phyloP scores from a whole-genome alignment of 2,113 vertebrate species.

The Corythornis madagascariensis region DNA sequence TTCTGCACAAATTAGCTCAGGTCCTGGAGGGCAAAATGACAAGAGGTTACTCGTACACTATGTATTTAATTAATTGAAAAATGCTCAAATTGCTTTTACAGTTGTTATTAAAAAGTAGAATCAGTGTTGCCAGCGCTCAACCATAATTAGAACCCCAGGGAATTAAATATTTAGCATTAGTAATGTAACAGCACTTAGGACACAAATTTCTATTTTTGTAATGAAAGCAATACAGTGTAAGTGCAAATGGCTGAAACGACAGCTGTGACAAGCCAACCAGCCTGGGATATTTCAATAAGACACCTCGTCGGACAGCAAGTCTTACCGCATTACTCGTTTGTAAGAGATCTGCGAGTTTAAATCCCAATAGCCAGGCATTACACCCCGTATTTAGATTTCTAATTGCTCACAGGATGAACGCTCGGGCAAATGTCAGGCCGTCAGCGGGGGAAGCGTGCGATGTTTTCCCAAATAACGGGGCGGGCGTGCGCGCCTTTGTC shows the following conservation, averaged over 20 bases:
- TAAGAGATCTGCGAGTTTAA: slow-evolving; percentile 92
- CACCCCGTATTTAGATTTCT: slow-evolving; percentile 96
- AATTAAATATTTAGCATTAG: slow-evolving; percentile 99
- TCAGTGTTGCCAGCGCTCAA: slow-evolving; percentile 96
- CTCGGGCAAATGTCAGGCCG: slow-evolving; percentile 71
- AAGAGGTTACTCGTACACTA: slow-evolving; percentile 98
- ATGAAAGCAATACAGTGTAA: slow-evolving; percentile 93
- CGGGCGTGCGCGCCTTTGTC: slow-evolving; percentile 64
- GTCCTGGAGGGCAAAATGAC: slow-evolving; percentile 99
- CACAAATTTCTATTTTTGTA: slow-evolving; percentile 99
- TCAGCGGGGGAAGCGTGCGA: slow-evolving; percentile 33
- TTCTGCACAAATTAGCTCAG: slow-evolving; percentile 97
- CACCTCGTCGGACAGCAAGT: slow-evolving; percentile 90
- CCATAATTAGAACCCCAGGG: slow-evolving; percentile 99
- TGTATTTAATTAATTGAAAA: slow-evolving; percentile 99
- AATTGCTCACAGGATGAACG: slow-evolving; percentile 89
- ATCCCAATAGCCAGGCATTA: slow-evolving; percentile 90
- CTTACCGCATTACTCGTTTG: slow-evolving; percentile 89
- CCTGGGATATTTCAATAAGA: slow-evolving; percentile 95
- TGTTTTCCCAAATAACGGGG: slow-evolving; percentile 53
- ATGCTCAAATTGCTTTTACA: slow-evolving; percentile 99
- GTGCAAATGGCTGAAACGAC: slow-evolving; percentile 91
- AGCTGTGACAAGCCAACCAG: slow-evolving; percentile 92
- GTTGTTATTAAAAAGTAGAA: slow-evolving; percentile 98
- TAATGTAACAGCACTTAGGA: slow-evolving; percentile 98